Conservation (phyloP, 2,888 invertebrate species). For the Mesoligia furuncula region DNA sequence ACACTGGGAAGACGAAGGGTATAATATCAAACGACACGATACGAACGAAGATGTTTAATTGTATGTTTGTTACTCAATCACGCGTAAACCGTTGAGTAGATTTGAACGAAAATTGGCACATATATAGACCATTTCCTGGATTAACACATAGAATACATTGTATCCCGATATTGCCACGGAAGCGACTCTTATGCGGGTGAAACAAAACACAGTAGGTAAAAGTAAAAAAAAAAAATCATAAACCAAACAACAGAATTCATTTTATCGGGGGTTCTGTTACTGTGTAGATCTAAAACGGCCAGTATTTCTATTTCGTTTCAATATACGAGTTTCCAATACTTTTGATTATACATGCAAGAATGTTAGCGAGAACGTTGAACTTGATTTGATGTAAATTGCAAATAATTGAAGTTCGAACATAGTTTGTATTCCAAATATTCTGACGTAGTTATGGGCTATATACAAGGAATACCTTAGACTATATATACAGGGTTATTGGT, state of each 20-base stretch:
- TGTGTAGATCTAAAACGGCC: neutral
- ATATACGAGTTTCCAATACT: constrained; percentile 10
- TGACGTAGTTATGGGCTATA: neutral
- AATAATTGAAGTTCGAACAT: constrained; percentile 27
- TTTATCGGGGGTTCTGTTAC: no score
- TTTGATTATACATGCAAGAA: neutral
- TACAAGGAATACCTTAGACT: constrained; percentile 16
- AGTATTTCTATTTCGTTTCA: constrained; percentile 21
- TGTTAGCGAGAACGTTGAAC: constrained; percentile 12
- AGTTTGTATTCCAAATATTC: constrained; percentile 28
- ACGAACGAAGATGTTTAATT: no score
- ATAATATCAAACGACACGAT: neutral
- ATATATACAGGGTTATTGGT: no score
- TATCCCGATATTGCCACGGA: no score
- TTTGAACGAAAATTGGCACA: no score
- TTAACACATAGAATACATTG: no score
- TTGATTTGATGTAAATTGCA: constrained; percentile 22
- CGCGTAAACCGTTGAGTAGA: no score
- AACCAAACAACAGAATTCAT: no score
- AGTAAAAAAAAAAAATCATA: neutral
- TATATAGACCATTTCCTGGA: no score
- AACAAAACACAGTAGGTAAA: no score
- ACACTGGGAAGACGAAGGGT: neutral
- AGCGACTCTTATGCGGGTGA: no score
- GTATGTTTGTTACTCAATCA: no score